Evolutionary conservation across 1,140 invertebrate species (phyloP), one percentile per base, ranked within the genome.

Genomic region (Zaprionus africanus): DNA sequence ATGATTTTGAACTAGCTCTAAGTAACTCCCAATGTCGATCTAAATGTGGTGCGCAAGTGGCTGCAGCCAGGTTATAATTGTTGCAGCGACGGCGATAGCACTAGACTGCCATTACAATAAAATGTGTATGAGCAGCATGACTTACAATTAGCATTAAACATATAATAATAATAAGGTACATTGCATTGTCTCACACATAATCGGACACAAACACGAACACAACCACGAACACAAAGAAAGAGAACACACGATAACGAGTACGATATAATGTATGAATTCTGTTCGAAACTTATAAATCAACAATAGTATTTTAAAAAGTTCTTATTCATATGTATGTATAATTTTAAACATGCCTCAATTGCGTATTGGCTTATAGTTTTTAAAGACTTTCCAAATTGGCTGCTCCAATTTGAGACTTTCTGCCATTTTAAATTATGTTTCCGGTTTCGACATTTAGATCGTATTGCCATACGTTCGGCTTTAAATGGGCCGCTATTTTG

Each of bases 101-200:
- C 76, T 61, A 85, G 82, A 88, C 85, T 88, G 85, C 85, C 85
- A 85, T 85, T 88, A 88, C 86, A 90, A 90, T 58, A 78, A 58
- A 67, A 90, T 79, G 85, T 90, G 81, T 85, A 88, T 88, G 85
- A 90, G 85, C 85, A 88, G 85, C 85, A 90, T 84, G 86, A 88
- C 86, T 88, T 88, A 87, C 80, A 76, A 87, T 86, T 88, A 88
- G 81, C 81, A 83, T 88, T 87, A 87, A 83, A 74, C 70, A 85
- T 88, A 90, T 73, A 84, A 51, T 51, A 51, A 51, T 51, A 51
- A 51, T 87, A 87, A 87, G 72, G 74, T 76, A 84, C 84, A 87
- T 87, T 88, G 77, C 82, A 83, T 78, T 76, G 73, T 71, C 74
- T 76, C 68, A 76, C 73, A 71, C 62, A 62, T 78, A 78, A 78